Evolutionary conservation across 1,140 invertebrate genomes (phyloP).

Genomic region (Lordiphosa mommai): DNA sequence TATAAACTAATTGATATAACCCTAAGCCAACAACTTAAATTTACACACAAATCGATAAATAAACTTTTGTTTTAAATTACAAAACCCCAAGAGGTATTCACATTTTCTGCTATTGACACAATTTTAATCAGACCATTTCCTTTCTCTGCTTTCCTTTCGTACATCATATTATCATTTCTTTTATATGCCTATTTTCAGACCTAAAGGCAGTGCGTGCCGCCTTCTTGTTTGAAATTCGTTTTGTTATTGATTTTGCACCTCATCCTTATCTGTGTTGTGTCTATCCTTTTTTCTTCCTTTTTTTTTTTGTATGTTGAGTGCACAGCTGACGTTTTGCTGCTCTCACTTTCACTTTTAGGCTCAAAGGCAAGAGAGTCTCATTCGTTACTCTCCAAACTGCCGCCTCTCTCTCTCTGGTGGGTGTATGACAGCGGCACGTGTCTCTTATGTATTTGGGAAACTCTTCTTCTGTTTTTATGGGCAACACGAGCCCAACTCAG

Average conservation of each 20-base stretch:
- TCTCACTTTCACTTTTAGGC: slow-evolving; percentile 23
- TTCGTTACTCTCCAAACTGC: not conserved
- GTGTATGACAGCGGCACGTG: slow-evolving; percentile 22
- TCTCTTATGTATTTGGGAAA: slow-evolving; percentile 25
- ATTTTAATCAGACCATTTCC: slow-evolving; percentile 32
- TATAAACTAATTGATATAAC: too few relatives aligned
- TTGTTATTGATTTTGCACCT: slow-evolving; percentile 68
- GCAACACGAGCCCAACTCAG: slow-evolving; percentile 50
- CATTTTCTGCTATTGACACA: slow-evolving; percentile 31
- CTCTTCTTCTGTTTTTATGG: slow-evolving; percentile 51
- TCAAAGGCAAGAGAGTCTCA: not conserved
- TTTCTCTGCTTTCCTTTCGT: not conserved
- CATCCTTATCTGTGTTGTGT: slow-evolving; percentile 15
- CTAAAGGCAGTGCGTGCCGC: slow-evolving; percentile 40
- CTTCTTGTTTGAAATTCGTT: slow-evolving; percentile 17
- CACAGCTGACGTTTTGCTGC: slow-evolving; percentile 38
- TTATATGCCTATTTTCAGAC: slow-evolving; percentile 33
- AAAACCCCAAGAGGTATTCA: not conserved
- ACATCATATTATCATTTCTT: slow-evolving; percentile 43
- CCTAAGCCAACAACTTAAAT: too few relatives aligned
- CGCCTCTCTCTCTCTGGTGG: slow-evolving; percentile 23
- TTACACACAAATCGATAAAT: too few relatives aligned
- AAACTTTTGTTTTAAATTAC: too few relatives aligned
- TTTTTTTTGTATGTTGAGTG: slow-evolving; percentile 13
- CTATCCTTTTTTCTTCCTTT: slow-evolving; percentile 40